Evolutionary conservation across 2,888 invertebrate species (phyloP), one percentile per base, ranked within the genome.

Genomic region (Mylabris sibirica): DNA sequence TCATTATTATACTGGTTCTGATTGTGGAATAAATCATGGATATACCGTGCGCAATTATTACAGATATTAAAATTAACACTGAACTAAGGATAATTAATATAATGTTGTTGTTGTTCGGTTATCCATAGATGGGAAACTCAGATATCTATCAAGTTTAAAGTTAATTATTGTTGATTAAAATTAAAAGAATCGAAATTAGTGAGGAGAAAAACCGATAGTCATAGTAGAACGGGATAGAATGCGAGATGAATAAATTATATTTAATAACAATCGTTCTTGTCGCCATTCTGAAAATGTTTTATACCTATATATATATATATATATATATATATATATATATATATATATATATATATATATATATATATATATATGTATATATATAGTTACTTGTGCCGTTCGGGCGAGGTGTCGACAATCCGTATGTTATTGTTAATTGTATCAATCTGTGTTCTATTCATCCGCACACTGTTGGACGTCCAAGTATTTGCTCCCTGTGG

Each of bases 401-500:
- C 72, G n/a, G 38, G 12, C 69, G 72, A 77, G 77, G 79, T 80
- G 80, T 80, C 80, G 80, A 80, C 81, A 81, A 77, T 76, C 77
- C 76, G 76, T 78, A 80, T 79, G 80, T 80, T 80, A 78, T 79
- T 79, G 80, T 80, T 82, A 82, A 82, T 82, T 81, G 81, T 82
- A 80, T 80, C 80, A 80, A 81, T 81, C 80, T 79, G 76, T 77
- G 77, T 79, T 77, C 81, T 81, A 81, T 81, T 82, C 81, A 81
- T 77, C 74, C 70, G 69, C 70, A 75, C 79, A 61, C 78, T 69
- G 77, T 77, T 72, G 79, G 79, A 75, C 70, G 75, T 72, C 76
- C 71, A 69, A 73, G 78, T 72, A 74, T 77, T 73, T 75, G 75
- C 78, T 71, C 76, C 81, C 81, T 76, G 79, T 77, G 70, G 81